Evolutionary conservation across 2,888 invertebrate genomes (phyloP).

Genomic region (Cantharis flavilabris): DNA sequence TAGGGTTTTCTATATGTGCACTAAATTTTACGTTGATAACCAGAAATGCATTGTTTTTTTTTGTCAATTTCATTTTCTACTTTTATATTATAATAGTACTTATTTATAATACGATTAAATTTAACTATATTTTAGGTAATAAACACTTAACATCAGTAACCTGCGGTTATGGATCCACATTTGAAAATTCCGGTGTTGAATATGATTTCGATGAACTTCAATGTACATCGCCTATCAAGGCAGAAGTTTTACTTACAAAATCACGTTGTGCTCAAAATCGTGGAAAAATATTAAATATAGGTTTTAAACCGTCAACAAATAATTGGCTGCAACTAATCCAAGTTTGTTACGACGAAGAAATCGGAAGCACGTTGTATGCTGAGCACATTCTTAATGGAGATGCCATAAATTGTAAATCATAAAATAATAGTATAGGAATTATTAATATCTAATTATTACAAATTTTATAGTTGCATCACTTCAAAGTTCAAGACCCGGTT

Average conservation of each 20-base stretch:
- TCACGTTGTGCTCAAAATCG: conserved; percentile 42
- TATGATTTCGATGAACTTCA: conserved; percentile 39
- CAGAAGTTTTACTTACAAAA: conserved; percentile 40
- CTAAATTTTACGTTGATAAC: no score
- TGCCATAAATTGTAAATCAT: conserved; percentile 48
- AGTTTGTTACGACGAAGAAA: conserved; percentile 48
- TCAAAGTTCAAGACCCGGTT: conserved; percentile 44
- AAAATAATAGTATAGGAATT: neutral
- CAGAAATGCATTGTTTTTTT: no score
- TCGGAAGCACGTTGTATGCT: conserved; percentile 49
- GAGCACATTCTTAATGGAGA: conserved; percentile 50
- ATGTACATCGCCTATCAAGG: conserved; percentile 43
- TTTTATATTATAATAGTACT: no score
- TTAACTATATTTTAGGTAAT: conserved; percentile 39
- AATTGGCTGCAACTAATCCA: conserved; percentile 45
- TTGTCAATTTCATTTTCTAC: no score
- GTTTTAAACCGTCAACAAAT: conserved; percentile 39
- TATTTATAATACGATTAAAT: neutral
- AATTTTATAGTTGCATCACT: conserved; percentile 43
- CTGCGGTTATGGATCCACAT: conserved; percentile 37
- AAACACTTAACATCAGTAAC: conserved; percentile 39
- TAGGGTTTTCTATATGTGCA: no score
- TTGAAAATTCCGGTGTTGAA: conserved; percentile 35
- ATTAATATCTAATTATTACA: neutral
- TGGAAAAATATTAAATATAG: conserved; percentile 44